A percentile compares a stretch with the other conserved stretches of the same genome.
phyloP scores from a whole-genome alignment of 2,797 vertebrate genomes.

The Phylloscopus collybita region DNA sequence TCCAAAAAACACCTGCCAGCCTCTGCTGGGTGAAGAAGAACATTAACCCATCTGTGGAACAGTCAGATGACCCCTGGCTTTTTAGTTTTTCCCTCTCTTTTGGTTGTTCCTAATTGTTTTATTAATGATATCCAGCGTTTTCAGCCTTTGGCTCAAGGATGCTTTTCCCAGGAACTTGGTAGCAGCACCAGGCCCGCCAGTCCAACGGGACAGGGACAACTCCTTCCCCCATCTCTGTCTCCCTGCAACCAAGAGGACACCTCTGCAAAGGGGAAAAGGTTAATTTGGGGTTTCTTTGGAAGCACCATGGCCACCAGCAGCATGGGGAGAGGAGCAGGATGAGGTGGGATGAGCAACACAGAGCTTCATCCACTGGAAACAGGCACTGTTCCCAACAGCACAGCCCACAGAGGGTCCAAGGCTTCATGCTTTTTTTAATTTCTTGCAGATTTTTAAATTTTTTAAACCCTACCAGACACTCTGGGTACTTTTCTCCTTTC shows the following conservation, averaged over 20 bases:
- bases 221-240: neutral
- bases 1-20: neutral
- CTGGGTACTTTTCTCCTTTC: neutral
- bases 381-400: neutral
- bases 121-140: neutral
- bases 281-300: neutral
- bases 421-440: neutral
- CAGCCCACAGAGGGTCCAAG: neutral
- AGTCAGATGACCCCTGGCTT: neutral
- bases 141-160: neutral
- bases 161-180: neutral
- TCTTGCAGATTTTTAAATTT: neutral
- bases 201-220: neutral
- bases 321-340: accelerated
- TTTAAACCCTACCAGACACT: neutral
- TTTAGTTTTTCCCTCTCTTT: no score
- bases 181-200: neutral
- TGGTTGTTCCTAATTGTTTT: neutral
- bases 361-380: accelerated
- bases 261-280: neutral
- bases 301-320: accelerated
- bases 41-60: neutral
- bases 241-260: neutral
- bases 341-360: neutral
- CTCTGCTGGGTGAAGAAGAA: neutral